Percentiles rank a stretch among this genome's conserved stretches.
phyloP scores from a whole-genome alignment of 2,888 invertebrate species.

The Drosophila kanekoi region DNA sequence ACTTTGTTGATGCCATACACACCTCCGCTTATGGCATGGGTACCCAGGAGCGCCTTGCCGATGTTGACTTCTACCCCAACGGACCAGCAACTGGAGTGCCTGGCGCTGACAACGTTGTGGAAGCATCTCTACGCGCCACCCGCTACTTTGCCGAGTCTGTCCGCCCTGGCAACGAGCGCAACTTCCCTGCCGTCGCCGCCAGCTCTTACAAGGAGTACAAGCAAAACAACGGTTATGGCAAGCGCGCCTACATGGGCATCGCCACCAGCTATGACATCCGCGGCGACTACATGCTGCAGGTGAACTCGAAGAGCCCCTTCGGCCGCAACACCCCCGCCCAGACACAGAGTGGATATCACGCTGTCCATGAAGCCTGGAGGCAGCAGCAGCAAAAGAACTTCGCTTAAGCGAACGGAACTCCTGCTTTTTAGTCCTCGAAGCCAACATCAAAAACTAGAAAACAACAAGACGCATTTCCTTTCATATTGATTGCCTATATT shows the following conservation, averaged over 20 bases:
- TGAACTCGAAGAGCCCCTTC: slow-evolving; percentile 82
- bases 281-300: slow-evolving; percentile 83
- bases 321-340: slow-evolving; percentile 79
- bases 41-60: slow-evolving; percentile 70
- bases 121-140: slow-evolving; percentile 81
- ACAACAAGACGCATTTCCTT: slow-evolving; percentile 43
- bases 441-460: slow-evolving; percentile 1
- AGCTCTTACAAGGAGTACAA: slow-evolving; percentile 79
- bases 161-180: slow-evolving; percentile 81
- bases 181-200: slow-evolving; percentile 83
- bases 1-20: slow-evolving; percentile 84
- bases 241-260: slow-evolving; percentile 83
- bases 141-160: slow-evolving; percentile 84
- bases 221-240: slow-evolving; percentile 78
- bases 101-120: slow-evolving; percentile 80
- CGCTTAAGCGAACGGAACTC: slow-evolving; percentile 40
- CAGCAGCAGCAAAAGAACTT: slow-evolving; percentile 40
- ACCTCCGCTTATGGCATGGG: slow-evolving; percentile 82
- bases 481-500: slow-evolving; percentile 32
- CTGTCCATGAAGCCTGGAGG: slow-evolving; percentile 67
- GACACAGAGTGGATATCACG: slow-evolving; percentile 69
- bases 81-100: slow-evolving; percentile 75
- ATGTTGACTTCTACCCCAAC: slow-evolving; percentile 84
- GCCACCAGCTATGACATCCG: slow-evolving; percentile 68
- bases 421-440: background rate